Conservation (phyloP, 1,140 invertebrate genomes). For the Drosophila sulfurigaster region DNA sequence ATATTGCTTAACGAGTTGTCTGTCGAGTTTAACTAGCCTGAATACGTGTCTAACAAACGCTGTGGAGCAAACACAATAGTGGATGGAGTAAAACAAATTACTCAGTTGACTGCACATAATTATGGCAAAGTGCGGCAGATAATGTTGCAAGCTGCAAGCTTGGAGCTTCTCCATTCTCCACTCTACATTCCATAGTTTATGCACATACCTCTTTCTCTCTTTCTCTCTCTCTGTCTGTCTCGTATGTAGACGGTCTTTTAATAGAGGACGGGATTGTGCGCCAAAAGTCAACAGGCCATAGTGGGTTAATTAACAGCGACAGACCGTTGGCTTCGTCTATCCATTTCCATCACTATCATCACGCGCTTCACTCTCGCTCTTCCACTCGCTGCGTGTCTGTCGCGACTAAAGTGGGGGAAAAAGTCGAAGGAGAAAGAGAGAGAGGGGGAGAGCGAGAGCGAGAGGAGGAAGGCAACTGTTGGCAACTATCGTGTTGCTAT, state of each 20-base stretch:
- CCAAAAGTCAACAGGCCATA: conserved; percentile 67
- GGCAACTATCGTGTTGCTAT: conserved; percentile 44
- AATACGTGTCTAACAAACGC: neutral
- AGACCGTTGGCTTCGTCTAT: neutral
- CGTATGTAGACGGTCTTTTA: neutral
- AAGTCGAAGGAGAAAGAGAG: too few relatives aligned
- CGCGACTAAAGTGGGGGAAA: neutral
- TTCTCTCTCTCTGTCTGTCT: too few relatives aligned
- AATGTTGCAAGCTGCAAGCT: conserved; percentile 7
- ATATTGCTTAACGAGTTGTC: neutral
- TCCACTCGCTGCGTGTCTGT: neutral
- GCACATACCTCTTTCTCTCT: neutral
- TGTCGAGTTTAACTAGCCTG: neutral
- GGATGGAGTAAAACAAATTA: conserved; percentile 49
- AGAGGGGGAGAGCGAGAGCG: neutral
- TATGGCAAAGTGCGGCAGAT: conserved; percentile 41
- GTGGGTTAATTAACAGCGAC: conserved; percentile 68
- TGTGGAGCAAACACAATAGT: neutral
- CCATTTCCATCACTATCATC: neutral
- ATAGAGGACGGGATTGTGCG: conserved; percentile 7
- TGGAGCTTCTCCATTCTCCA: too few relatives aligned
- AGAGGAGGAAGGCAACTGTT: neutral
- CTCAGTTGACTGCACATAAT: conserved; percentile 59
- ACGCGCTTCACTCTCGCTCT: neutral
- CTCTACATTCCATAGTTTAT: too few relatives aligned